Evolutionary conservation across 2,888 invertebrate genomes (phyloP).

Genomic region (Heterodera filipjevi): DNA sequence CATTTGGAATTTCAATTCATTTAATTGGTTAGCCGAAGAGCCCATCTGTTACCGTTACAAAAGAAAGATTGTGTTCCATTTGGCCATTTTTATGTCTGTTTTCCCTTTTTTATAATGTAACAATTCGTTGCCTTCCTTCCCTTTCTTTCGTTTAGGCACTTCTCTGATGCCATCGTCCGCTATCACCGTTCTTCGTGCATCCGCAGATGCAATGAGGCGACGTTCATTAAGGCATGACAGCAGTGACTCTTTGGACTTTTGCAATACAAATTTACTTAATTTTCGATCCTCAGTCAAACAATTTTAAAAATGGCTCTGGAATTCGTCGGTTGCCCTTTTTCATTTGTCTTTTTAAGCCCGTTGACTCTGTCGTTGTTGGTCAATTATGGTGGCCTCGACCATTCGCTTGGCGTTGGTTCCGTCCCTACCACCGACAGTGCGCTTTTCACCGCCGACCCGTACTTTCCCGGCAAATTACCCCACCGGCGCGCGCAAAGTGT

Average conservation of each 20-base stretch:
- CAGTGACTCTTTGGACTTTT: background rate
- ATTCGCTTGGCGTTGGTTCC: conserved; percentile 11
- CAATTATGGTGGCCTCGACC: conserved; percentile 35
- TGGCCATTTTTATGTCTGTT: no score
- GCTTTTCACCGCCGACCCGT: conserved; percentile 26
- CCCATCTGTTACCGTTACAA: no score
- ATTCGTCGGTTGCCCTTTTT: no score
- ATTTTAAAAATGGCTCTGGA: no score
- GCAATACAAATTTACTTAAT: background rate
- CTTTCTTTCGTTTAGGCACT: background rate
- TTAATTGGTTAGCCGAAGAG: no score
- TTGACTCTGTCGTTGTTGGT: conserved; percentile 38
- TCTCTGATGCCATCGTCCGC: background rate
- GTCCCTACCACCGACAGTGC: conserved; percentile 8
- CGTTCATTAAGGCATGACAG: conserved; percentile 14
- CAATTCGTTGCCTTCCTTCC: no score
- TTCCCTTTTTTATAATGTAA: background rate
- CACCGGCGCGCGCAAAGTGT: conserved; percentile 31
- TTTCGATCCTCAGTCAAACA: no score
- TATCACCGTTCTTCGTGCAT: background rate
- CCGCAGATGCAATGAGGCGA: background rate
- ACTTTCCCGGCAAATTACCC: conserved; percentile 25
- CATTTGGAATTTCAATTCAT: no score
- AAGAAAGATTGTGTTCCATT: no score
- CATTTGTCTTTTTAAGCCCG: conserved; percentile 29